phyloP scores from a whole-genome alignment of 37 sponge, comb jelly and placozoan genomes.

The Chondrilla cf. caribensis region DNA sequence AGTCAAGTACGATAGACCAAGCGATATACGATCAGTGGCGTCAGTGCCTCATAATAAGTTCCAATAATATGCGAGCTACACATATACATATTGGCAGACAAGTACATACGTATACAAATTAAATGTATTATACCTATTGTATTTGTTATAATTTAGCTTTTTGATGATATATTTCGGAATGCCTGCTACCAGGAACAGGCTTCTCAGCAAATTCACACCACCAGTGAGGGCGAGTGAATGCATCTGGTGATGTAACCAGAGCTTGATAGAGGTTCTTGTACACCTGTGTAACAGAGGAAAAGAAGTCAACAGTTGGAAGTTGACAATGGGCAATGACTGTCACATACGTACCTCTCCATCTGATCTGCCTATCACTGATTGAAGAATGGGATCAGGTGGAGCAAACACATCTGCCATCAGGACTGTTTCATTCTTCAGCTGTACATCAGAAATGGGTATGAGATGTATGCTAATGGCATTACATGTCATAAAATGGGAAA shows the following conservation, averaged over 20 bases:
- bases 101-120: no score
- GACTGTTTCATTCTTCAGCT: slow-evolving; percentile 88
- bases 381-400: slow-evolving; percentile 88
- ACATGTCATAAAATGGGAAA: background rate
- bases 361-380: slow-evolving; percentile 75
- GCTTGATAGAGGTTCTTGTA: slow-evolving; percentile 72
- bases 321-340: no score
- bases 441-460: background rate
- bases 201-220: slow-evolving; percentile 67
- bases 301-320: background rate
- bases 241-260: slow-evolving; percentile 48
- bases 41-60: no score
- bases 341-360: slow-evolving; percentile 92
- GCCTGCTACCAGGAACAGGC: slow-evolving; percentile 42
- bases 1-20: no score
- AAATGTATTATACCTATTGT: no score
- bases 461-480: background rate
- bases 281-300: slow-evolving; percentile 24
- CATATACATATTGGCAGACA: no score
- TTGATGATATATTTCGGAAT: slow-evolving; percentile 9
- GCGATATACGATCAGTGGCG: no score
- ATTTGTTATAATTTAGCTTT: no score
- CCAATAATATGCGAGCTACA: no score
- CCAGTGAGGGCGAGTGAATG: slow-evolving; percentile 63
- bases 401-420: slow-evolving; percentile 81